Evolutionary conservation across 2,888 invertebrate genomes (phyloP).

Genomic region (Microplitis deprimator): DNA sequence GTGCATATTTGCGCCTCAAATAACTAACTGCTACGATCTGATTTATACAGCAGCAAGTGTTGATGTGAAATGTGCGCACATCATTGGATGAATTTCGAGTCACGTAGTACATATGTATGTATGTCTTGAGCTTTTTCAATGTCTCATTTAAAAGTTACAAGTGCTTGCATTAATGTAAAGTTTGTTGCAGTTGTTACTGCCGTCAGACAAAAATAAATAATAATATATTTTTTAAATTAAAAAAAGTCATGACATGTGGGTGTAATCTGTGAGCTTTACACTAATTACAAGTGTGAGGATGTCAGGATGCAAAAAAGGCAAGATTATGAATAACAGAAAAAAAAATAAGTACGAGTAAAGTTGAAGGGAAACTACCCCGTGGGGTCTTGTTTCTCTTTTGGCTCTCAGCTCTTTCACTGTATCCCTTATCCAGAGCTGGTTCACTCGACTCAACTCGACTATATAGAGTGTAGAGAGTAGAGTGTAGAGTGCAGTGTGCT

Average conservation of each 20-base stretch:
- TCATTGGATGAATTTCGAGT: neutral
- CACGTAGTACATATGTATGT: neutral
- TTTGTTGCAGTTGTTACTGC: neutral
- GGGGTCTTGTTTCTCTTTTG: neutral
- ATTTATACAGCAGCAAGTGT: neutral
- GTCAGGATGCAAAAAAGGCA: neutral
- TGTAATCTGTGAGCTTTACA: neutral
- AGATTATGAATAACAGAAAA: neutral
- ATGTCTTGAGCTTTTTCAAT: neutral
- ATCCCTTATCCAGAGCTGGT: neutral
- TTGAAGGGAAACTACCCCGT: neutral
- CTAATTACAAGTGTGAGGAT: neutral
- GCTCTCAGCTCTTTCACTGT: neutral
- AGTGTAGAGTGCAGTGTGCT: neutral
- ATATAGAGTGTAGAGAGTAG: neutral
- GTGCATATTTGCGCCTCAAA: neutral
- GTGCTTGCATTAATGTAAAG: neutral
- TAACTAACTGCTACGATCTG: neutral
- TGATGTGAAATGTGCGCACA: neutral
- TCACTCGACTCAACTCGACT: neutral
- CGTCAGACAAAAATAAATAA: neutral
- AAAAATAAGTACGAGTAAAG: neutral
- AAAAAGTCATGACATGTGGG: neutral
- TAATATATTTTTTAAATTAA: neutral
- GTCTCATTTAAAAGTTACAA: constrained; percentile 1